Conservation (phyloP, 2,888 invertebrate genomes). For the Drosophila mimica region DNA sequence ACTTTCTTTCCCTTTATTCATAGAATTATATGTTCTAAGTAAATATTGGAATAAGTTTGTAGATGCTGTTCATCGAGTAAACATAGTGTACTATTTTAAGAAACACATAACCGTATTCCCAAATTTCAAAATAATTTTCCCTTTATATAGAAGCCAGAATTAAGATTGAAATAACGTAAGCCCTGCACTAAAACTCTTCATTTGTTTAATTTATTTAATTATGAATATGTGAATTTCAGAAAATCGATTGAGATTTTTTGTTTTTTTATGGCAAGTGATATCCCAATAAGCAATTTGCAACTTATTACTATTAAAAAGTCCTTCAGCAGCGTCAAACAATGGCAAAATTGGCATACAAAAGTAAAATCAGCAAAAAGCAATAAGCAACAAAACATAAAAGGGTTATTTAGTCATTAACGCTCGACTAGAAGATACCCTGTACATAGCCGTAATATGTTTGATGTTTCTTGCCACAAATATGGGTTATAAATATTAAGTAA, state of each 20-base stretch:
- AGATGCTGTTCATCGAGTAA: fast-evolving
- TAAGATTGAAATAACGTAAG: no score
- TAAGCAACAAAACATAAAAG: neutral
- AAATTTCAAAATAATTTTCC: no score
- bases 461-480: neutral
- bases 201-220: no score
- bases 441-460: neutral
- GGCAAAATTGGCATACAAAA: neutral
- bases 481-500: no score
- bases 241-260: no score
- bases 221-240: no score
- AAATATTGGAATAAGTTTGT: neutral
- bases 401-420: neutral
- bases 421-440: neutral
- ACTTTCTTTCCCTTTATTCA: neutral
- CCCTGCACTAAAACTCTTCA: no score
- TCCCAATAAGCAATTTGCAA: neutral
- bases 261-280: no score
- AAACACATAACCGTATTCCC: no score
- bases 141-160: no score
- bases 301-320: neutral
- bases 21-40: neutral
- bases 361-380: slow-evolving; percentile 10
- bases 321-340: neutral
- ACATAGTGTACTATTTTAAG: fast-evolving